These are phyloP conservation scores for Callinectes sapidus DNA, from an alignment of 2,888 invertebrate genomes.

Conservation along the genomic window DNA sequence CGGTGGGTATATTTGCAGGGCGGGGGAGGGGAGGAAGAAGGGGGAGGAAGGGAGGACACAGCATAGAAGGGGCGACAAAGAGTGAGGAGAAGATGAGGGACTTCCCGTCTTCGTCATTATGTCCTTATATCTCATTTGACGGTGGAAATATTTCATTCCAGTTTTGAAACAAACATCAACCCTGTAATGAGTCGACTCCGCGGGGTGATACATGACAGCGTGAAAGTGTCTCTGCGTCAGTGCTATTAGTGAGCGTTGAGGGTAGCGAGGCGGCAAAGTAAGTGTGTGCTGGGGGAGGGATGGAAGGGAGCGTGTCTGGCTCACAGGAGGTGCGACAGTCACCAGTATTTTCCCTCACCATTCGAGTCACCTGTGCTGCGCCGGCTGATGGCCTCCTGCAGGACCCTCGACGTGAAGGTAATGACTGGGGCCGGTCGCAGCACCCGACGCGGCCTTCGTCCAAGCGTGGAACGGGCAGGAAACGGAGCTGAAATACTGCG, in stretches of 20 bases:
- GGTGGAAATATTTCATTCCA: neutral
- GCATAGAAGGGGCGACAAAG: neutral
- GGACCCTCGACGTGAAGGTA: neutral
- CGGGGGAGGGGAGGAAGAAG: neutral
- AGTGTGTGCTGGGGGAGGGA: neutral
- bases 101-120: neutral
- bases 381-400: neutral
- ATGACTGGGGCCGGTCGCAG: neutral
- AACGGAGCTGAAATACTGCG: neutral
- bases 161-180: constrained; percentile 10
- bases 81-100: neutral
- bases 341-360: neutral
- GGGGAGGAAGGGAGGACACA: neutral
- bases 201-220: neutral
- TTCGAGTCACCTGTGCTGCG: neutral
- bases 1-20: neutral
- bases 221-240: neutral
- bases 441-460: neutral
- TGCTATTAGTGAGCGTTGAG: neutral
- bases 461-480: neutral
- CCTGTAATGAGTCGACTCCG: neutral
- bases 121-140: neutral
- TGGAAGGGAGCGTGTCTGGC: neutral
- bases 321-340: neutral
- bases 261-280: constrained; percentile 7